Base-by-base conservation (phyloP, 2,113 vertebrate species). In the Pipa parva region DNA sequence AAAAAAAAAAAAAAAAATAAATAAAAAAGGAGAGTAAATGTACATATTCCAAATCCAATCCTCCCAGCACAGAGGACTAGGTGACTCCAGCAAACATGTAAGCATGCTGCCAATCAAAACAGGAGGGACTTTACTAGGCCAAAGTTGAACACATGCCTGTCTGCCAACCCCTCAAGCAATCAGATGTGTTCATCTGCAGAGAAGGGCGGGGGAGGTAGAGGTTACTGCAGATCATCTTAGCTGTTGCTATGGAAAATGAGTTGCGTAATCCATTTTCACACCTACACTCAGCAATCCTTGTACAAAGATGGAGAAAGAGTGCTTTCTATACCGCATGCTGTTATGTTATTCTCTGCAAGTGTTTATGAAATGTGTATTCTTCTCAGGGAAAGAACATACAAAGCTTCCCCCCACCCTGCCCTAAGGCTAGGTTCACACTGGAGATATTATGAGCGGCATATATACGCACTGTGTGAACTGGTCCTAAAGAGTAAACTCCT, bases 221-320 rank as follows among this genome's bases (percentile, higher is more conserved):
- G 87, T 88, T 88, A 88, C 88, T 90, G 81, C 82, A 76, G 86
- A 87, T 80, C 85, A 74, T 72, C 79, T 54, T 62, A n/a, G 66
- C 73, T 62, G 81, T 88, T 87, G 83, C 84, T 74, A 84, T 88
- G 74, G 87, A 45, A 55, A 87, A 71, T 1, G 52, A 26, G 5
- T 72, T 74, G 54, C 71, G 42, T 62, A 75, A 81, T 17, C 17
- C 75, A 21, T 28, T 49, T 27, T 39, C 45, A 60, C 65, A 58
- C 56, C 65, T 60, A 21, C 65, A 31, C 5, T 13, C 24, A 3
- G 20, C n/a, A 22, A 46, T 18, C 27, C 17, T 2, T 12, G 15
- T 57, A 4, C 0, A 1, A 0, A 21, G 31, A 63, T 28, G 61
- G 61, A 48, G 5, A 48, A 52, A 45, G 24, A 28, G 7, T 6